These are phyloP conservation scores for Labroides dimidiatus DNA, from an alignment of 2,797 vertebrate species.

Conservation along the genomic window DNA sequence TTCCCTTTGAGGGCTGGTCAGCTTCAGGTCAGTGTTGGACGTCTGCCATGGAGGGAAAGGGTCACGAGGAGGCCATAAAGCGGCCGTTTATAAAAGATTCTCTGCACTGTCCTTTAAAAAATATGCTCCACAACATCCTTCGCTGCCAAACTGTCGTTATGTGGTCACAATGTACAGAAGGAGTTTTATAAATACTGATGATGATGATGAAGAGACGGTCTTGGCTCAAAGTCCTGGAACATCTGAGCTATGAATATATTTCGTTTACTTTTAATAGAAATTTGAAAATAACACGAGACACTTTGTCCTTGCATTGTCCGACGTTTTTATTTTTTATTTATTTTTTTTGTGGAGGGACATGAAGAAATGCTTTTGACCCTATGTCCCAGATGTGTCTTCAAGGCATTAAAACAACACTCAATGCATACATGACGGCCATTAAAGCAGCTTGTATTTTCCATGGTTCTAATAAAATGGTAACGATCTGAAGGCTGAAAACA, in stretches of 20 bases:
- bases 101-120: conserved; percentile 57
- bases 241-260: conserved; percentile 45
- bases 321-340: too few species aligned
- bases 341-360: conserved; percentile 47
- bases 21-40: conserved; percentile 62
- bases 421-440: conserved; percentile 74
- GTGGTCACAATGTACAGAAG: conserved; percentile 20
- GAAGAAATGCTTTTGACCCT: conserved; percentile 59
- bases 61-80: conserved; percentile 57
- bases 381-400: conserved; percentile 75
- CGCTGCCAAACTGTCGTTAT: conserved; percentile 41
- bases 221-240: conserved; percentile 36
- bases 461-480: conserved; percentile 80
- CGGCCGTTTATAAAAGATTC: conserved; percentile 52
- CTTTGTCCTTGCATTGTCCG: conserved; percentile 60
- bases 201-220: conserved; percentile 40
- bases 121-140: conserved; percentile 33
- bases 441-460: conserved; percentile 80
- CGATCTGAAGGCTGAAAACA: conserved; percentile 80
- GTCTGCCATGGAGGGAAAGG: conserved; percentile 38
- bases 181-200: conserved; percentile 33
- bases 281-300: conserved; percentile 28
- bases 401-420: conserved; percentile 76
- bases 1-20: conserved; percentile 59
- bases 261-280: conserved; percentile 40